These are phyloP conservation scores for Sisor rabdophorus DNA, from an alignment of 2,113 vertebrate species.

Conservation along the genomic window DNA sequence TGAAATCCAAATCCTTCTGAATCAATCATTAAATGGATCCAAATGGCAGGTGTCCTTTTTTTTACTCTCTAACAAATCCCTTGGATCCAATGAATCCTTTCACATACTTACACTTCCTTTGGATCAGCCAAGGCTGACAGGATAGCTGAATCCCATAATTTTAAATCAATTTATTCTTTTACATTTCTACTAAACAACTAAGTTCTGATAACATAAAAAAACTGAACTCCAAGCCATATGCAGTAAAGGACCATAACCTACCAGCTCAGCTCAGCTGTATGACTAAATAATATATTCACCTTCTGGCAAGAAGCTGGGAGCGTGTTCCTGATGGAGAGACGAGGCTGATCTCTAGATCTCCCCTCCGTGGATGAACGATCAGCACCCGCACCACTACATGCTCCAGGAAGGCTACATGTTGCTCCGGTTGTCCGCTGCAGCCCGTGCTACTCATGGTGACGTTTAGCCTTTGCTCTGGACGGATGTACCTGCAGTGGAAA, in stretches of 20 bases:
- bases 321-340: conserved; percentile 82
- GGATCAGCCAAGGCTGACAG: too few species aligned
- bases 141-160: too few species aligned
- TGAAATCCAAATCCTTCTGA: too few species aligned
- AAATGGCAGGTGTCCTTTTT: too few species aligned
- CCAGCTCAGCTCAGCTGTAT: neutral
- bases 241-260: neutral
- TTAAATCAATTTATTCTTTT: too few species aligned
- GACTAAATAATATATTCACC: conserved; percentile 64
- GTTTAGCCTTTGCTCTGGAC: conserved; percentile 72
- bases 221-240: too few species aligned
- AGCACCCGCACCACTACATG: conserved; percentile 80
- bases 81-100: too few species aligned
- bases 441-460: conserved; percentile 69
- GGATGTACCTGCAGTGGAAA: conserved; percentile 73
- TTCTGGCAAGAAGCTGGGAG: conserved; percentile 82
- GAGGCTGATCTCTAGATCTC: conserved; percentile 87
- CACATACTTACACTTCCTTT: too few species aligned
- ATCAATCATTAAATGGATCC: too few species aligned
- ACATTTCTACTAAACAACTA: too few species aligned
- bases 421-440: conserved; percentile 73
- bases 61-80: too few species aligned
- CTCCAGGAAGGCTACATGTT: conserved; percentile 77
- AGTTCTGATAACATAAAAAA: too few species aligned
- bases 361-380: conserved; percentile 79